Evolutionary conservation across 2,888 invertebrate genomes (phyloP), one percentile per base, ranked within the genome.

Genomic region (Apotomis turbidana): DNA sequence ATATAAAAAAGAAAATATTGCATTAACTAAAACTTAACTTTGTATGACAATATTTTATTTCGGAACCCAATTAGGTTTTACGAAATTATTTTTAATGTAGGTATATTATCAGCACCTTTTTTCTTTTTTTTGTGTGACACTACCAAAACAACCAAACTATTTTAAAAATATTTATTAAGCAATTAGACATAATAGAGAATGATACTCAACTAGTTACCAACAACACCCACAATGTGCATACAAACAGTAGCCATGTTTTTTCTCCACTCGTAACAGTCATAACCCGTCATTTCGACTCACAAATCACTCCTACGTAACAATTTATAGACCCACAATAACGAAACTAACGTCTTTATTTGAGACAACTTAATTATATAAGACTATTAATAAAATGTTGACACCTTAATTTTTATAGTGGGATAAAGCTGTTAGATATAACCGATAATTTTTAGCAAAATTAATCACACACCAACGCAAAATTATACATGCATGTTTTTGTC

Each of bases 321-420:
- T 81, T 82, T 81, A 82, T 80, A 46, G 74, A 70, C 75, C 68
- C 49, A 69, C 75, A 76, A 77, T 70, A 77, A 77, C 77, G 55
- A 68, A 71, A 67, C 67, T 71, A 76, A 79, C 74, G 67, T 76
- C 76, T 77, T 80, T 76, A 77, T 77, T 78, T 75, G 72, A 74
- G 75, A 78, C 76, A 70, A 75, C 78, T 78, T 83, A 83, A 82
- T 83, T 83, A 83, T 78, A 76, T 76, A 75, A 77, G 77, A 77
- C 81, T 81, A 81, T 83, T 82, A 82, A 81, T 83, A 79, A 80
- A 82, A 81, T 74, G 78, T 79, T 81, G 83, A 82, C 81, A 82
- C 77, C 78, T 81, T 83, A 82, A 83, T 84, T 83, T 77, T 74
- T 74, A 69, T 69, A 55, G 75, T 78, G 68, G 77, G 77, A 74